Conservation (phyloP, 2,113 vertebrate species). For the Marmota monax region DNA sequence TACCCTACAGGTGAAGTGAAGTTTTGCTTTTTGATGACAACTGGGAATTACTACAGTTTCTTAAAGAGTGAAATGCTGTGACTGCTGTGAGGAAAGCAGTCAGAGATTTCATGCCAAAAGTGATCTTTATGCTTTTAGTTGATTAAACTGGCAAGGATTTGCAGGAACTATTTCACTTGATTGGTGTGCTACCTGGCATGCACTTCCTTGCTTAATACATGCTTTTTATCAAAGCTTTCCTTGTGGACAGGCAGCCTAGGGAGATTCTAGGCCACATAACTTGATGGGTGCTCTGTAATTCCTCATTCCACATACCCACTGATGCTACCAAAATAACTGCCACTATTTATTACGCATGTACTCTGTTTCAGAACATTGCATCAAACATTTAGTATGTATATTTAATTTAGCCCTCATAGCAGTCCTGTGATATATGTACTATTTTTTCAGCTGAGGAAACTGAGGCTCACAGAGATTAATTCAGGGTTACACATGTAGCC, state of each 20-base stretch:
- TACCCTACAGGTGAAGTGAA: slow-evolving; percentile 26
- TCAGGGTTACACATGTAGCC: slow-evolving; percentile 16
- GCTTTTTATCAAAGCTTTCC: slow-evolving; percentile 34
- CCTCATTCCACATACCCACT: not conserved
- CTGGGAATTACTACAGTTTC: slow-evolving; percentile 25
- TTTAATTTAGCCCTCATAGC: not conserved
- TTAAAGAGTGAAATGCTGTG: slow-evolving; percentile 60
- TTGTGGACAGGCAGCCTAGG: not conserved
- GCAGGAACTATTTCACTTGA: slow-evolving; percentile 65
- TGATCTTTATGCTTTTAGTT: slow-evolving; percentile 74
- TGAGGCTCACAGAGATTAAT: not conserved
- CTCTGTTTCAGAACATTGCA: slow-evolving; percentile 36
- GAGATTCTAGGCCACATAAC: not conserved
- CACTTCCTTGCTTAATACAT: slow-evolving; percentile 47
- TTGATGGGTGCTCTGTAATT: slow-evolving; percentile 26
- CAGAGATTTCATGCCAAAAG: slow-evolving; percentile 63
- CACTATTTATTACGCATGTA: slow-evolving; percentile 10
- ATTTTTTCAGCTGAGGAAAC: slow-evolving; percentile 52
- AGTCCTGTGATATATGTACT: not conserved
- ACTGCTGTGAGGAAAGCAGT: slow-evolving; percentile 3
- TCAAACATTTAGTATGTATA: not conserved
- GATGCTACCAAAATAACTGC: slow-evolving; percentile 31
- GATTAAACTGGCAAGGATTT: slow-evolving; percentile 74
- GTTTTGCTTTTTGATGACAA: slow-evolving; percentile 66
- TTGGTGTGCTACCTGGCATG: slow-evolving; percentile 64